Conservation (phyloP, 1,140 invertebrate genomes). For the Micrasema minimum region DNA sequence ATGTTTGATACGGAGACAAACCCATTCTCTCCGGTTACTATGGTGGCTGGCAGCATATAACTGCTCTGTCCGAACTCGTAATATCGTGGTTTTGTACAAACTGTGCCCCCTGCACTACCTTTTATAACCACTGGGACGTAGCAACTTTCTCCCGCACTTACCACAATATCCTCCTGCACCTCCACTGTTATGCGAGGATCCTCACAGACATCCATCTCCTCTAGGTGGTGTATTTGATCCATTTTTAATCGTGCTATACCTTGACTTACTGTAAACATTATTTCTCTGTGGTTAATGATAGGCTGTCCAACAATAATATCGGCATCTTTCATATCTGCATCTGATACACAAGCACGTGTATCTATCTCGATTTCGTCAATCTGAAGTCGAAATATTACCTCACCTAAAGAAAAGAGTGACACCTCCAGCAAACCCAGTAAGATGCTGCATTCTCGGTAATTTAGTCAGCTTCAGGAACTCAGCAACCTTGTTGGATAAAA, state of each 20-base stretch:
- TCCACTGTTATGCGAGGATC: background rate
- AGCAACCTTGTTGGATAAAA: background rate
- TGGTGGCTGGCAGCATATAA: conserved; percentile 8
- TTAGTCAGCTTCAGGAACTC: background rate
- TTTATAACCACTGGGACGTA: background rate
- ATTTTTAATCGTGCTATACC: background rate
- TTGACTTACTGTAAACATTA: background rate
- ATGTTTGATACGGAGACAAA: background rate
- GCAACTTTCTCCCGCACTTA: background rate
- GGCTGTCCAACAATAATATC: background rate
- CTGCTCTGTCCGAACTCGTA: background rate
- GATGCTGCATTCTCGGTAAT: background rate
- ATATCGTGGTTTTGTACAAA: background rate
- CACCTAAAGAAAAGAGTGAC: background rate
- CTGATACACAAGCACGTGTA: background rate
- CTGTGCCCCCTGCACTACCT: background rate
- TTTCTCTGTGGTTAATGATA: background rate
- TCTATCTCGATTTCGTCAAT: background rate
- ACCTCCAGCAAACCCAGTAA: conserved; percentile 1
- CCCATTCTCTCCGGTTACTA: background rate
- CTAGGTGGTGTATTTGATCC: background rate
- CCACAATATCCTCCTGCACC: background rate
- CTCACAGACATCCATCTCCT: background rate
- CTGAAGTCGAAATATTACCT: background rate
- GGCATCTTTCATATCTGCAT: background rate